A percentile compares a stretch with the other conserved stretches of the same genome.
Conservation (phyloP, 2,888 invertebrate genomes). For the Brachyopa scutellaris region DNA sequence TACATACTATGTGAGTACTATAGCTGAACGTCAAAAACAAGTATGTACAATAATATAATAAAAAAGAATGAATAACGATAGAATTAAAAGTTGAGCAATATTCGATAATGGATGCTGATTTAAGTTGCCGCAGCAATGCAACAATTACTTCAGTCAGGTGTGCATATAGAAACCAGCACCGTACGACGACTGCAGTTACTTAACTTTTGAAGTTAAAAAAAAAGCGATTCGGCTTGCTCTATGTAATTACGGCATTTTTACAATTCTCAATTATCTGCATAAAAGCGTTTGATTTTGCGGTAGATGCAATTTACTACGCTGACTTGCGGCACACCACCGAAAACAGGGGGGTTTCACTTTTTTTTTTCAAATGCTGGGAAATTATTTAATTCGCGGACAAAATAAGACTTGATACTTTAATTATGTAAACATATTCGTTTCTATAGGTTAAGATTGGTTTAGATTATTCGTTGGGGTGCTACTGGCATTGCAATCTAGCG, state of each 20-base stretch:
- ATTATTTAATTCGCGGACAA: too few relatives aligned
- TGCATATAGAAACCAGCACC: slow-evolving; percentile 31
- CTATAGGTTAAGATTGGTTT: too few relatives aligned
- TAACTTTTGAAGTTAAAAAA: slow-evolving; percentile 25
- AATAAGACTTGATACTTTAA: too few relatives aligned
- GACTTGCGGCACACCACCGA: too few relatives aligned
- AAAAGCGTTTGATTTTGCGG: slow-evolving; percentile 5
- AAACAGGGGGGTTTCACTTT: too few relatives aligned
- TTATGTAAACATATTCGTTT: too few relatives aligned
- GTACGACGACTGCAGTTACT: slow-evolving; percentile 36
- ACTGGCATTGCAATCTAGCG: too few relatives aligned
- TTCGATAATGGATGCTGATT: slow-evolving; percentile 51
- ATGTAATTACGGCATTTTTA: slow-evolving; percentile 14
- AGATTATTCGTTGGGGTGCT: too few relatives aligned
- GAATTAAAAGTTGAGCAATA: slow-evolving; percentile 38
- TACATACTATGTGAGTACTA: neutral
- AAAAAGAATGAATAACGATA: slow-evolving; percentile 51
- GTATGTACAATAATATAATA: too few relatives aligned
- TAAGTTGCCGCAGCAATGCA: slow-evolving; percentile 49
- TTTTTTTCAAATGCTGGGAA: too few relatives aligned
- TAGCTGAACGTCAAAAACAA: neutral
- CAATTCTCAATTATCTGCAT: neutral
- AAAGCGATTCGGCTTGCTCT: slow-evolving; percentile 4
- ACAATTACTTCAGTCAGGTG: slow-evolving; percentile 37
- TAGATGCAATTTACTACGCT: slow-evolving; percentile 4